Evolutionary conservation across 2,113 vertebrate genomes (phyloP).

Genomic region (Crotalus horridus): DNA sequence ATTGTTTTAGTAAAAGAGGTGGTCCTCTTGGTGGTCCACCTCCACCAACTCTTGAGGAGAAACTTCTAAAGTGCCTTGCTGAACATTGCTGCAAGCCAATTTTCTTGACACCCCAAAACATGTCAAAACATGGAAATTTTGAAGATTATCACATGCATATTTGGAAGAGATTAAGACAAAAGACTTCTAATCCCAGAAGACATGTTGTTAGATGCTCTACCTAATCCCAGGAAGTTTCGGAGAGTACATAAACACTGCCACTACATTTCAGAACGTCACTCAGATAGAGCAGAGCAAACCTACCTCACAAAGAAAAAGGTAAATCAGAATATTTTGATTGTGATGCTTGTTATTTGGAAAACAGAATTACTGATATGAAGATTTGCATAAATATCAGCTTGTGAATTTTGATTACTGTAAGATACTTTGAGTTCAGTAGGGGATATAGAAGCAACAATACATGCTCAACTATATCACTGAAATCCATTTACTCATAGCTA

Average conservation of each 20-base stretch:
- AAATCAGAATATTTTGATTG: not conserved
- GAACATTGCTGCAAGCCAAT: not conserved
- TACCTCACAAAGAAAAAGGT: not conserved
- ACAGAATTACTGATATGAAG: not conserved
- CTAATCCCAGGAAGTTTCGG: conserved; percentile 10
- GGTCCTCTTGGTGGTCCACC: not conserved
- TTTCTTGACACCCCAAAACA: not conserved
- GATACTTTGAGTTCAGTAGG: not conserved
- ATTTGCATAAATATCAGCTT: not conserved
- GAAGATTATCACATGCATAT: not conserved
- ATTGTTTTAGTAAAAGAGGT: too few species aligned
- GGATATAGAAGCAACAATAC: not conserved
- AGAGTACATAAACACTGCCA: not conserved
- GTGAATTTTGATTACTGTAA: not conserved
- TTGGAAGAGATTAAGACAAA: not conserved
- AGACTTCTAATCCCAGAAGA: not conserved
- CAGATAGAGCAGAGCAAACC: not conserved
- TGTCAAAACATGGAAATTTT: not conserved
- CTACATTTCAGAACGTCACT: too few species aligned
- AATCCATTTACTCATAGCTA: not conserved
- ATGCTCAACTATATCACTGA: not conserved
- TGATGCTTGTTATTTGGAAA: not conserved
- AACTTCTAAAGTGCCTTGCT: not conserved
- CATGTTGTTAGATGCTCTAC: not conserved
- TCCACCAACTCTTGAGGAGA: not conserved